Evolutionary conservation across 2,113 vertebrate genomes (phyloP).

Genomic region (Perca schrenkii): DNA sequence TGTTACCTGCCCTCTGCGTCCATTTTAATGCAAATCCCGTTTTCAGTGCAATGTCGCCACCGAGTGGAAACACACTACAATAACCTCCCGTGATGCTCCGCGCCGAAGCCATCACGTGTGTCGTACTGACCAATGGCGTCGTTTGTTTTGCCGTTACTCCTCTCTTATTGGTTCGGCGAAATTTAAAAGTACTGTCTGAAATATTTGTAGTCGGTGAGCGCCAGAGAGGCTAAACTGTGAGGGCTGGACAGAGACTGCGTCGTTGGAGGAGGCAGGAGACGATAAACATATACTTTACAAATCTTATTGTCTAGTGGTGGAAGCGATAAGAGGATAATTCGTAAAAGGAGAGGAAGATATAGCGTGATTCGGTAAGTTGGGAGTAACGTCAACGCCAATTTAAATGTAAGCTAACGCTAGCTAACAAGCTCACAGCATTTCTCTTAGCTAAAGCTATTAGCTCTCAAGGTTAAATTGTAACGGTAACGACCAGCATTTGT

Average conservation of each 20-base stretch:
- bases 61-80: accelerated
- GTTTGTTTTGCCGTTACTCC: conserved; percentile 12
- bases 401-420: background rate
- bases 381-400: background rate
- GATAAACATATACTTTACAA: accelerated
- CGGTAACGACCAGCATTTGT: accelerated
- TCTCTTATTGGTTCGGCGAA: conserved; percentile 50
- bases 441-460: background rate
- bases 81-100: conserved; percentile 62
- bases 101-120: background rate
- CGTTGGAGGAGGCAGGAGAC: accelerated
- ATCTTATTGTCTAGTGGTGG: accelerated
- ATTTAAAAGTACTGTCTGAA: conserved; percentile 72
- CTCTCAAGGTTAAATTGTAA: too few species aligned
- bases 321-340: background rate
- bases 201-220: background rate
- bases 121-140: conserved; percentile 29
- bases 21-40: too few species aligned
- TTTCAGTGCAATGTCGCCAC: conserved; percentile 23
- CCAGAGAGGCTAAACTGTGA: background rate
- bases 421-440: background rate
- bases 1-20: too few species aligned
- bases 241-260: too few species aligned
- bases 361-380: conserved; percentile 27
- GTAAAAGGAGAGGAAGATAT: background rate